phyloP scores from a whole-genome alignment of 1,140 invertebrate species.

The Euwallacea fornicatus region DNA sequence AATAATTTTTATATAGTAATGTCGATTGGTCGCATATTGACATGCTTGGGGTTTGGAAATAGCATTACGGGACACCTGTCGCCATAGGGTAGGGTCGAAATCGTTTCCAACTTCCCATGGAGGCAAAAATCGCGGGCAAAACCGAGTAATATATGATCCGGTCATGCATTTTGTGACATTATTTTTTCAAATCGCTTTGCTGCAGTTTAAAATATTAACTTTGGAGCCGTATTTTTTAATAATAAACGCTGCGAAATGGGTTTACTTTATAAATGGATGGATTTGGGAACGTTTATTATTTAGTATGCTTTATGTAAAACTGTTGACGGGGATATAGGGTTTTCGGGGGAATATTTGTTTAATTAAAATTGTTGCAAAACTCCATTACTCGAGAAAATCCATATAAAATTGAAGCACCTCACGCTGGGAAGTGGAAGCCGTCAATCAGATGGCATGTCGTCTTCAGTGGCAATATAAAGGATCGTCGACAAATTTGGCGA shows the following conservation, averaged over 20 bases:
- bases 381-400: too few species aligned
- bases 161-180: slow-evolving; percentile 2
- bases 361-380: neutral
- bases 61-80: slow-evolving; percentile 19
- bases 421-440: slow-evolving; percentile 17
- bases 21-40: slow-evolving; percentile 19
- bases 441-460: slow-evolving; percentile 30
- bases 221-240: slow-evolving; percentile 11
- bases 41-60: slow-evolving; percentile 19
- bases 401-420: too few species aligned
- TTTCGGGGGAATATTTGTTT: neutral
- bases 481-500: slow-evolving; percentile 45
- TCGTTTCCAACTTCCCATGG: slow-evolving; percentile 24
- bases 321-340: neutral
- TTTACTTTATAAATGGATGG: slow-evolving; percentile 13
- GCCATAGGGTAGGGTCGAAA: slow-evolving; percentile 6
- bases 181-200: neutral
- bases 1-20: too few species aligned
- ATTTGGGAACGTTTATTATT: slow-evolving; percentile 6
- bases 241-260: slow-evolving; percentile 10
- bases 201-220: slow-evolving; percentile 15
- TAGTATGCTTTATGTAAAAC: slow-evolving; percentile 9
- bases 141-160: slow-evolving; percentile 1
- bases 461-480: slow-evolving; percentile 38
- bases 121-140: slow-evolving; percentile 5